Conservation (phyloP, 2,113 vertebrate genomes). For the Burhinus bistriatus region DNA sequence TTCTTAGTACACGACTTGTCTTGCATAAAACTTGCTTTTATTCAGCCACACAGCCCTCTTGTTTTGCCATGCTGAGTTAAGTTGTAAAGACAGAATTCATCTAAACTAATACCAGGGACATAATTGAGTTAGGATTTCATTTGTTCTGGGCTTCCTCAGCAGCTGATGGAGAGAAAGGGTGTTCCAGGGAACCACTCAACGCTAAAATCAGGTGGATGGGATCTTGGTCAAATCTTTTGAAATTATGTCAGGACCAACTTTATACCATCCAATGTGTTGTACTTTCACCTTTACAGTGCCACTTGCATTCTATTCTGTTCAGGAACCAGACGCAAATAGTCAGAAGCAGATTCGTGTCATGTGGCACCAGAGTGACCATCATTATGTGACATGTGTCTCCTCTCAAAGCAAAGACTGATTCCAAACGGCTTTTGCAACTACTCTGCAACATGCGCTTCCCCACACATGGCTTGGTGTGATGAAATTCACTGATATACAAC, state of each 20-base stretch:
- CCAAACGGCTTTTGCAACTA: background rate
- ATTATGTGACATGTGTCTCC: fast-evolving
- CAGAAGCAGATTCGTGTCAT: background rate
- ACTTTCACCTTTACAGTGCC: background rate
- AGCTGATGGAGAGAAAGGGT: background rate
- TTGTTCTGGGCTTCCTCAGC: background rate
- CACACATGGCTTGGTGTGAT: fast-evolving
- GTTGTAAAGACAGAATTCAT: background rate
- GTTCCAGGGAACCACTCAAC: background rate
- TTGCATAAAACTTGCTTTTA: background rate
- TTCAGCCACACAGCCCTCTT: background rate
- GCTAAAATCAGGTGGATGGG: background rate
- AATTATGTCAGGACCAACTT: background rate
- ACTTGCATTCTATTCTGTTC: background rate
- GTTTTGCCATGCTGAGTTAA: background rate
- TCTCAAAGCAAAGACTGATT: background rate
- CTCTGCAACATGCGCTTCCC: background rate
- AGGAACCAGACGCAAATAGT: background rate
- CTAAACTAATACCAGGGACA: background rate
- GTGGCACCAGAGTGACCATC: background rate
- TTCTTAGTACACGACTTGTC: background rate
- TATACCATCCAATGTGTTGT: background rate
- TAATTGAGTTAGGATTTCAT: background rate
- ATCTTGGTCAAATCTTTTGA: background rate
- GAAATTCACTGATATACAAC: background rate